These are phyloP conservation scores for Zoanthus sociatus DNA, from an alignment of 92 coral and sea anemone genomes.

Conservation along the genomic window DNA sequence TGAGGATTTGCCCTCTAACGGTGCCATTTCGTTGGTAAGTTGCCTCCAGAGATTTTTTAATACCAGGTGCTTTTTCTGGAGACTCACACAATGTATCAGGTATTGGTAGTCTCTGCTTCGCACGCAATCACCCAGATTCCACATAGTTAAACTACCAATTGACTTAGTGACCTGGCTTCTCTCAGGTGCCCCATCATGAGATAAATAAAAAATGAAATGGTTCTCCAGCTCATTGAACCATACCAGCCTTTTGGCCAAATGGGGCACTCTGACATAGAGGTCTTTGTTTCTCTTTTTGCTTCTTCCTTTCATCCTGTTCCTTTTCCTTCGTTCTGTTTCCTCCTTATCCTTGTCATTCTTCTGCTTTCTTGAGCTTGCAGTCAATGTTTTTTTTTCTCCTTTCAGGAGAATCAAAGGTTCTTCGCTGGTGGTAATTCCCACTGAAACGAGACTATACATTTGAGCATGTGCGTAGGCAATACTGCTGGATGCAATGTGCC, in stretches of 20 bases:
- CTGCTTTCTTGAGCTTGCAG: no score
- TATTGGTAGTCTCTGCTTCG: constrained; percentile 62
- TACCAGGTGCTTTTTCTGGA: not conserved
- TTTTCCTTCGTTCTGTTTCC: no score
- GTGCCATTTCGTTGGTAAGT: constrained; percentile 10
- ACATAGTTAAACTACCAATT: constrained; percentile 41
- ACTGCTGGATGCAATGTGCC: constrained; percentile 11
- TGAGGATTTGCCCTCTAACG: constrained; percentile 22
- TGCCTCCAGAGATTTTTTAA: constrained; percentile 19
- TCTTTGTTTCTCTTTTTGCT: no score
- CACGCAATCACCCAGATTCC: constrained; percentile 66
- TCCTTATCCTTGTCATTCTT: no score
- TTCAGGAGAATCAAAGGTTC: no score
- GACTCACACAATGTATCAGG: constrained; percentile 22
- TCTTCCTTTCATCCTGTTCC: no score
- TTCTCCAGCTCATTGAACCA: constrained; percentile 67
- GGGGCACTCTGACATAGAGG: constrained; percentile 55
- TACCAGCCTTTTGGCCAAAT: constrained; percentile 56
- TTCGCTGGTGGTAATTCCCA: no score
- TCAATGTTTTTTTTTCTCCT: no score
- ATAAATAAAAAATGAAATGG: constrained; percentile 34
- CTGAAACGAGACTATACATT: not conserved
- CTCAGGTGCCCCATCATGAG: constrained; percentile 55
- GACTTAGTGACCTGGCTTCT: constrained; percentile 54
- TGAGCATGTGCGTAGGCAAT: not conserved